Percentiles rank a stretch among this genome's conserved stretches.
These are phyloP conservation scores for Tiliacea aurago DNA, from an alignment of 2,888 invertebrate genomes.

Conservation along the genomic window DNA sequence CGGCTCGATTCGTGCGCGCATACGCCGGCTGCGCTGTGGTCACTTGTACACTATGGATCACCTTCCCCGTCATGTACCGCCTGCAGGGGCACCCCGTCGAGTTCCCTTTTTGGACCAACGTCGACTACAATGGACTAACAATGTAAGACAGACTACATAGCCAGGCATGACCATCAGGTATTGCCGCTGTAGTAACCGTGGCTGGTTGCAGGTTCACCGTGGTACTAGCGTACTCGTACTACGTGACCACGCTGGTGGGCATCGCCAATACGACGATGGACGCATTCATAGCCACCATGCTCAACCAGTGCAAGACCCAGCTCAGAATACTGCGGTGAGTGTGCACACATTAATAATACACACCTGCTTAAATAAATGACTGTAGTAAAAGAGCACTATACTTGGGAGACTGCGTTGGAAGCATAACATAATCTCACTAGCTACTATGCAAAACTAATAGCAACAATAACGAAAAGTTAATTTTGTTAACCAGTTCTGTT, in stretches of 20 bases:
- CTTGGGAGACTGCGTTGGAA: neutral
- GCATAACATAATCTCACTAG: neutral
- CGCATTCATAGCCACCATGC: slow-evolving; percentile 84
- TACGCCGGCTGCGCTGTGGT: slow-evolving; percentile 77
- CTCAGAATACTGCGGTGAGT: slow-evolving; percentile 79
- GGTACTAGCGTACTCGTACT: slow-evolving; percentile 82
- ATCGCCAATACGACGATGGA: slow-evolving; percentile 89
- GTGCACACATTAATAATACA: neutral
- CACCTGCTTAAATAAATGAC: neutral
- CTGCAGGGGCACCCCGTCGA: slow-evolving; percentile 69
- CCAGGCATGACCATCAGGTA: neutral
- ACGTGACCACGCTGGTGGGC: slow-evolving; percentile 84
- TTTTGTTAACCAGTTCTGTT: neutral
- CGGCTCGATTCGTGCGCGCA: slow-evolving; percentile 67
- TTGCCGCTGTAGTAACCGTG: neutral
- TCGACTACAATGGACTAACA: slow-evolving; percentile 59
- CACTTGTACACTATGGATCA: slow-evolving; percentile 82
- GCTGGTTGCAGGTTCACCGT: slow-evolving; percentile 73
- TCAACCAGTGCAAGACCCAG: slow-evolving; percentile 82
- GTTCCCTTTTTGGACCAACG: slow-evolving; percentile 73
- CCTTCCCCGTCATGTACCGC: slow-evolving; percentile 73
- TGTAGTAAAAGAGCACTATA: neutral
- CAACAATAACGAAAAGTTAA: neutral
- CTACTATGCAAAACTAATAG: neutral
- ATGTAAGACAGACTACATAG: slow-evolving; percentile 42